Conservation (phyloP, 2,113 vertebrate species). For the Galemys pyrenaicus region DNA sequence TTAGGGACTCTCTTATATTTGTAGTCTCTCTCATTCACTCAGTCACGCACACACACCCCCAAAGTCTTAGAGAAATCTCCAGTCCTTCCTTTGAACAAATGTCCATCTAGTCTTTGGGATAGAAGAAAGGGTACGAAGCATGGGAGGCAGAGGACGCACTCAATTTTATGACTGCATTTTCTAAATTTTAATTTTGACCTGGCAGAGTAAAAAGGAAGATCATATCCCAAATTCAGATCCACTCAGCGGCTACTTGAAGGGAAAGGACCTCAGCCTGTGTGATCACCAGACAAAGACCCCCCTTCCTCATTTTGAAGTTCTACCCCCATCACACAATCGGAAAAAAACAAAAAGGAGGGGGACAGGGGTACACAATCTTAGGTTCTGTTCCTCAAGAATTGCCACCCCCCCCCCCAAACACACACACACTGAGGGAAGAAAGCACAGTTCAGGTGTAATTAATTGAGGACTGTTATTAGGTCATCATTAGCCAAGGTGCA, state of each 20-base stretch:
- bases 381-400: not conserved
- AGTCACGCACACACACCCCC: not conserved
- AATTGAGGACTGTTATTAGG: conserved; percentile 86
- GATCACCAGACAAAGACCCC: not conserved
- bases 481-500: conserved; percentile 86
- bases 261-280: not conserved
- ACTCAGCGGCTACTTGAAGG: not conserved
- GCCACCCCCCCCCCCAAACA: not conserved
- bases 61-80: not conserved
- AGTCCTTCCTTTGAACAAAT: not conserved
- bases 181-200: conserved; percentile 45
- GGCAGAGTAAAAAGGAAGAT: conserved; percentile 15
- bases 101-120: conserved; percentile 20
- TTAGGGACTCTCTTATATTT: not conserved
- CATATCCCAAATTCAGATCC: not conserved
- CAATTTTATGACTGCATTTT: conserved; percentile 30
- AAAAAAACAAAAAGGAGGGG: conserved; percentile 3
- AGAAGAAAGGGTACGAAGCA: not conserved
- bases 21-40: not conserved
- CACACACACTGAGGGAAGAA: not conserved
- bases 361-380: not conserved
- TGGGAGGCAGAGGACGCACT: not conserved
- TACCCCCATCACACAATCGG: not conserved
- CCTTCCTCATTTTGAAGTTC: not conserved
- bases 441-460: conserved; percentile 81